Evolutionary conservation across 2,113 vertebrate species (phyloP).

Genomic region (Bolborhynchus lineola): DNA sequence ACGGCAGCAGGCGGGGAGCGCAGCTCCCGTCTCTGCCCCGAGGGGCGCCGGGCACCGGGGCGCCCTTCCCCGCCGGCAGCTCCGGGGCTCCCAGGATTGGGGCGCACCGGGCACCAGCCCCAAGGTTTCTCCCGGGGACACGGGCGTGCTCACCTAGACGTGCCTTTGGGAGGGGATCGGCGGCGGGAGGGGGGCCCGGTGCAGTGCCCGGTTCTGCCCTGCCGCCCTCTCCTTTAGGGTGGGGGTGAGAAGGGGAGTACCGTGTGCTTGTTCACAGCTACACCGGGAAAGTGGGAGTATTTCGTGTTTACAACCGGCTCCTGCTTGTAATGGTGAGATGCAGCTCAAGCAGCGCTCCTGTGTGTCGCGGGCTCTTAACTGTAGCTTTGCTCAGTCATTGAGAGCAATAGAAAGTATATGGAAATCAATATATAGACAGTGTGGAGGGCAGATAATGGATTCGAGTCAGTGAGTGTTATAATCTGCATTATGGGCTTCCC

Average conservation of each 20-base stretch:
- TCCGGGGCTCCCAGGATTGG: not conserved
- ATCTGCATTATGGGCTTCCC: conserved; percentile 61
- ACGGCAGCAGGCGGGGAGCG: not conserved
- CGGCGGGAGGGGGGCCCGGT: not conserved
- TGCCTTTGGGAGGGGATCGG: not conserved
- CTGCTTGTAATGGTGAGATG: conserved; percentile 10
- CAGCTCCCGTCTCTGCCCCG: not conserved
- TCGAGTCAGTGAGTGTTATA: conserved; percentile 57
- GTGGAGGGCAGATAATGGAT: conserved; percentile 60
- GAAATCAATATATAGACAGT: conserved; percentile 63
- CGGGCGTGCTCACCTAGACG: not conserved
- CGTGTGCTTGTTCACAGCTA: conserved; percentile 31
- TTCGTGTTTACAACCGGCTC: conserved; percentile 27
- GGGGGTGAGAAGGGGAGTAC: not conserved
- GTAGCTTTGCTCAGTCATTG: conserved; percentile 59
- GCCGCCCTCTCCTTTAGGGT: not conserved
- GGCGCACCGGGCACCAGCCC: not conserved
- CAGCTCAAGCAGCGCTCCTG: conserved; percentile 43
- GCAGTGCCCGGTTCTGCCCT: not conserved
- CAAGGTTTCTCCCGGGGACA: not conserved
- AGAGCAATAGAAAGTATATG: conserved; percentile 57
- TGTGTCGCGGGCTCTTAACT: conserved; percentile 33
- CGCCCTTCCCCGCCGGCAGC: not conserved
- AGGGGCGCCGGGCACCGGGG: not conserved
- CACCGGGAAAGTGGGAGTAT: not conserved